Conservation (phyloP, 2,888 invertebrate genomes). For the Pelosia muscerda region DNA sequence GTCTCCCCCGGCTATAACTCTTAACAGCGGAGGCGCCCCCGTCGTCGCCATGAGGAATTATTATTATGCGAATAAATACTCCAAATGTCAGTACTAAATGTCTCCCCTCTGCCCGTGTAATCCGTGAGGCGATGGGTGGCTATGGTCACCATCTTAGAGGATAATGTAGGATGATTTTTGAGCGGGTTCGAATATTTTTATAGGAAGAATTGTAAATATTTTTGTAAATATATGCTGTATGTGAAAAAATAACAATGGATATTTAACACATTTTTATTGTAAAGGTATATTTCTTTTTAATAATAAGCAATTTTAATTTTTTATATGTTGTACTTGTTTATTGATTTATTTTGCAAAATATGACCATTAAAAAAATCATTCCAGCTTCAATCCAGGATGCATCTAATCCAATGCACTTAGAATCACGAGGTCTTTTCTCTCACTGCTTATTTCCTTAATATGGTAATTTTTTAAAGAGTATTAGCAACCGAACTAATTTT, state of each 20-base stretch:
- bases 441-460: too few relatives aligned
- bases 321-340: too few relatives aligned
- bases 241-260: background rate
- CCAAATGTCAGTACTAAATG: slow-evolving; percentile 89
- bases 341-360: too few relatives aligned
- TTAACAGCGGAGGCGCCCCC: slow-evolving; percentile 79
- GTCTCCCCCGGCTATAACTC: slow-evolving; percentile 83
- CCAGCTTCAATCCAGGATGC: too few relatives aligned
- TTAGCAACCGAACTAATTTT: too few relatives aligned
- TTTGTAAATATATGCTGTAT: background rate
- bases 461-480: too few relatives aligned
- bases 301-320: too few relatives aligned
- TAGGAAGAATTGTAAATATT: background rate
- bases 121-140: slow-evolving; percentile 59
- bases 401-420: too few relatives aligned
- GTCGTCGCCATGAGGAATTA: slow-evolving; percentile 86
- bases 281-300: too few relatives aligned
- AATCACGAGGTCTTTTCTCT: too few relatives aligned
- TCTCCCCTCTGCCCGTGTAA: slow-evolving; percentile 74
- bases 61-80: slow-evolving; percentile 90
- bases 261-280: too few relatives aligned
- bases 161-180: slow-evolving; percentile 18
- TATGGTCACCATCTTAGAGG: slow-evolving; percentile 31
- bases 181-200: background rate
- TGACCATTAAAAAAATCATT: too few relatives aligned